Conservation (phyloP, 1,140 invertebrate genomes). For the Drosophila orena region DNA sequence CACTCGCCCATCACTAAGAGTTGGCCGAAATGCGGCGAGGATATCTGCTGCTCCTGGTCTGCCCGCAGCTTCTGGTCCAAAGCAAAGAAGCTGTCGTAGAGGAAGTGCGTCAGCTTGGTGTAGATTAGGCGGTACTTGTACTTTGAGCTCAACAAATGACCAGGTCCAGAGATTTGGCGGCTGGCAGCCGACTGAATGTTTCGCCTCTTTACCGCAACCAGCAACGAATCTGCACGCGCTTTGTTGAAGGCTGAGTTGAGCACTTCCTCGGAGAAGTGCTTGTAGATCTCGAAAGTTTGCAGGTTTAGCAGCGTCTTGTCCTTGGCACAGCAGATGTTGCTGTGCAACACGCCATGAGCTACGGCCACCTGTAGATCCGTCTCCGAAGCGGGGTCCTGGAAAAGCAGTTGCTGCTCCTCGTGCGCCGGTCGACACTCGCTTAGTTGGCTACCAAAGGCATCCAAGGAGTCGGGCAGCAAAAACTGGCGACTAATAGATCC, state of each 20-base stretch:
- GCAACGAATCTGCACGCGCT: conserved; percentile 87
- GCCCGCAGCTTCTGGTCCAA: conserved; percentile 40
- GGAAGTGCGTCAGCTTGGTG: conserved; percentile 54
- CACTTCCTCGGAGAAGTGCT: conserved; percentile 88
- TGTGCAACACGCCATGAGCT: conserved; percentile 87
- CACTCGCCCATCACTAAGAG: conserved; percentile 65
- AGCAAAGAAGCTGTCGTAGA: conserved; percentile 56
- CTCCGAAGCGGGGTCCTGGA: conserved; percentile 84
- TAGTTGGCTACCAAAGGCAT: conserved; percentile 53
- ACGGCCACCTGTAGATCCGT: conserved; percentile 86
- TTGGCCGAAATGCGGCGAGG: conserved; percentile 70
- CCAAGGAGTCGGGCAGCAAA: conserved; percentile 61
- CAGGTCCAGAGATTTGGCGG: conserved; percentile 62
- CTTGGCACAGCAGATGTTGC: conserved; percentile 87
- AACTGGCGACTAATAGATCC: conserved; percentile 47
- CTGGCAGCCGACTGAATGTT: conserved; percentile 53
- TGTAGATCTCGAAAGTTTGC: conserved; percentile 90
- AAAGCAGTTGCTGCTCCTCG: conserved; percentile 61
- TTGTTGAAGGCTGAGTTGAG: conserved; percentile 87
- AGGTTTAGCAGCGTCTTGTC: conserved; percentile 88
- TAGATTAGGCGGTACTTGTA: conserved; percentile 68
- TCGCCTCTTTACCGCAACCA: conserved; percentile 82
- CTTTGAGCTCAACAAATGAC: conserved; percentile 72
- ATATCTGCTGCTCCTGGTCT: conserved; percentile 31
- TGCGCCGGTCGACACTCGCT: conserved; percentile 40